Percentiles rank a stretch among this genome's conserved stretches.
These are phyloP conservation scores for Agrotis exclamationis DNA, from an alignment of 2,888 invertebrate species.

Conservation along the genomic window DNA sequence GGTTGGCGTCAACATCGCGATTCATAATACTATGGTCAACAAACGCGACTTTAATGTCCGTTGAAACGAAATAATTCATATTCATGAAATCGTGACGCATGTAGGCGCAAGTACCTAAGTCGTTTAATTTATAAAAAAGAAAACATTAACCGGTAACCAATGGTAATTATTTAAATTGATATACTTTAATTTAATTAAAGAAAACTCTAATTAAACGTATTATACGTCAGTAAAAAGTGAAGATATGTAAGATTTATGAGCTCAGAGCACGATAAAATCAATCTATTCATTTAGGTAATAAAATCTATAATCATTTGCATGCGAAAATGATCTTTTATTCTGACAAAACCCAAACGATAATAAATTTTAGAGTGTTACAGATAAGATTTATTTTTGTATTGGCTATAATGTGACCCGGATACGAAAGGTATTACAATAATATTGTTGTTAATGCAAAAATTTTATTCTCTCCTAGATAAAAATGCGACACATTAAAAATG, in stretches of 20 bases:
- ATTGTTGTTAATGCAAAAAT: constrained; percentile 25
- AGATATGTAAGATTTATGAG: constrained; percentile 44
- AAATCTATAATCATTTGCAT: constrained; percentile 16
- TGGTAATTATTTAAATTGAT: constrained; percentile 23
- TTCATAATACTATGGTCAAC: no score
- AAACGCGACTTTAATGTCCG: no score
- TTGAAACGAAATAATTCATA: not conserved
- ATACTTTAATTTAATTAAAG: constrained; percentile 13
- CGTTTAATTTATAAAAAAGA: constrained; percentile 6
- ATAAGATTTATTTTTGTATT: constrained; percentile 7
- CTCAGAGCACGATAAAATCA: constrained; percentile 35
- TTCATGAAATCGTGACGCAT: not conserved
- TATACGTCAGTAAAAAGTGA: constrained; percentile 27
- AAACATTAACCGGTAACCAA: constrained; percentile 15
- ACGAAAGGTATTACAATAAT: constrained; percentile 24
- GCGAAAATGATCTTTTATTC: constrained; percentile 15
- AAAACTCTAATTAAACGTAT: constrained; percentile 13
- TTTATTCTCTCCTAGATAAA: constrained; percentile 40
- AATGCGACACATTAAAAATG: constrained; percentile 8
- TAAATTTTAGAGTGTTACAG: not conserved
- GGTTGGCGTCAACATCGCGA: no score
- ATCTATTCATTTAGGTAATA: constrained; percentile 33
- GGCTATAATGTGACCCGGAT: constrained; percentile 29
- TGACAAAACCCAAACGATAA: not conserved
- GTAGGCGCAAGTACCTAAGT: constrained; percentile 11